Evolutionary conservation across 2,797 vertebrate genomes (phyloP), one percentile per base, ranked within the genome.

Genomic region (Tapirus indicus): DNA sequence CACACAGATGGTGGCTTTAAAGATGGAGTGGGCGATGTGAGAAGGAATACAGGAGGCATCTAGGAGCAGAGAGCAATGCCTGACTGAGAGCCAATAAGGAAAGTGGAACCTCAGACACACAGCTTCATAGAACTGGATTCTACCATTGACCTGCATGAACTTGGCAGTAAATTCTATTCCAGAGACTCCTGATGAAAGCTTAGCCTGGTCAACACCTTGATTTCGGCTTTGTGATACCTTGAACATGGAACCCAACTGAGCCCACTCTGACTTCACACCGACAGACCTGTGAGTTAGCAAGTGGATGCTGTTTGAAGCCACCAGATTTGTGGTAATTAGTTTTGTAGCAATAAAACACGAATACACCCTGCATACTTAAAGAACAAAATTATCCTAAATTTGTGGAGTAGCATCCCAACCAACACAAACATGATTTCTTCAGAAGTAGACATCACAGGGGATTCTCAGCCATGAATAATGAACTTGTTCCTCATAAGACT

Each of bases 71-170:
- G 6, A 75, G 4, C 29, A 41, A n/a, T 10, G 23, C 18, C 2
- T 83, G 44, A 3, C 5, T 16, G 5, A 44, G 0, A 7, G 17
- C 0, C 10, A 35, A 6, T 5, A 41, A 18, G 25, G 16, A 27
- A 38, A 78, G 4, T 41, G 2, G 7, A 66, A 56, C 8, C 17
- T 74, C 21, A 74, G 20, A n/a, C 2, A 1, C 5, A 12, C 0
- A 60, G 9, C 5, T 78, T 27, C 18, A 27, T 10, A 23, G 29
- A 72, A 10, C 6, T 35, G 32, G 2, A 71, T 72, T 89, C 41
- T 62, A 18, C 18, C 7, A 11, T 20, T 10, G 14, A 32, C 41
- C 18, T 32, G 38, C 8, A 47, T 10, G 6, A 47, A 10, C 20
- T 25, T 44, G 38, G 41, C 29, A 52, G 4, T 4, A 3, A 4